phyloP scores from a whole-genome alignment of 2,113 vertebrate species.

The Sebastes fasciatus region DNA sequence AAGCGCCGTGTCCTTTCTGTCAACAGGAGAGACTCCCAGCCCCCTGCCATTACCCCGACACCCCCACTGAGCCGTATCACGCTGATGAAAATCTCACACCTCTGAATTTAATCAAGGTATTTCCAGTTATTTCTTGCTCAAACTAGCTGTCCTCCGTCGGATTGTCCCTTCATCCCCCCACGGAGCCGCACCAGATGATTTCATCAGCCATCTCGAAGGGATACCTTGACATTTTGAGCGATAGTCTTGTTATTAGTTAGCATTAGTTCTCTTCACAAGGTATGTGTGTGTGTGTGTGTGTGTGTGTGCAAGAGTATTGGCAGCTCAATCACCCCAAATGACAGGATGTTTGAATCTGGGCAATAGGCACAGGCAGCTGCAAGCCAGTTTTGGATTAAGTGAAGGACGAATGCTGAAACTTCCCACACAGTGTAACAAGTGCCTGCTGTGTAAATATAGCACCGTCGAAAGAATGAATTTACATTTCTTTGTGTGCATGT shows the following conservation, averaged over 20 bases:
- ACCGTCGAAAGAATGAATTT: neutral
- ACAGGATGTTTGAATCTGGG: constrained; percentile 28
- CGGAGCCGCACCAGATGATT: constrained; percentile 36
- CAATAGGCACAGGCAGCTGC: constrained; percentile 41
- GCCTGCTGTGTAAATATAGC: constrained; percentile 11
- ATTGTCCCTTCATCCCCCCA: constrained; percentile 36
- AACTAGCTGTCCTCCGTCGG: constrained; percentile 16
- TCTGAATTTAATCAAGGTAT: constrained; percentile 73
- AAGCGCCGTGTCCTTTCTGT: constrained; percentile 76
- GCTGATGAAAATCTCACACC: constrained; percentile 75
- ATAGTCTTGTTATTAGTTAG: constrained; percentile 57
- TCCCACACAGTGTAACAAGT: constrained; percentile 2
- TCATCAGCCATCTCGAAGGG: constrained; percentile 51
- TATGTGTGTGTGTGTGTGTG: constrained; percentile 13
- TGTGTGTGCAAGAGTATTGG: constrained; percentile 32
- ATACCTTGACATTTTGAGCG: constrained; percentile 54
- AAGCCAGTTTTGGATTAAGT: constrained; percentile 43
- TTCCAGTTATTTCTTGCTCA: constrained; percentile 64
- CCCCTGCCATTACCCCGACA: constrained; percentile 47
- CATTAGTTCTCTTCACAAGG: constrained; percentile 28
- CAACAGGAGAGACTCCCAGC: constrained; percentile 61
- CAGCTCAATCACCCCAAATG: constrained; percentile 59
- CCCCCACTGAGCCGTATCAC: constrained; percentile 61
- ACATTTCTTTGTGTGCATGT: neutral
- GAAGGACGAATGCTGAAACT: constrained; percentile 53